These are phyloP conservation scores for Aeoliscus strigatus DNA, from an alignment of 2,797 vertebrate genomes.

Conservation along the genomic window DNA sequence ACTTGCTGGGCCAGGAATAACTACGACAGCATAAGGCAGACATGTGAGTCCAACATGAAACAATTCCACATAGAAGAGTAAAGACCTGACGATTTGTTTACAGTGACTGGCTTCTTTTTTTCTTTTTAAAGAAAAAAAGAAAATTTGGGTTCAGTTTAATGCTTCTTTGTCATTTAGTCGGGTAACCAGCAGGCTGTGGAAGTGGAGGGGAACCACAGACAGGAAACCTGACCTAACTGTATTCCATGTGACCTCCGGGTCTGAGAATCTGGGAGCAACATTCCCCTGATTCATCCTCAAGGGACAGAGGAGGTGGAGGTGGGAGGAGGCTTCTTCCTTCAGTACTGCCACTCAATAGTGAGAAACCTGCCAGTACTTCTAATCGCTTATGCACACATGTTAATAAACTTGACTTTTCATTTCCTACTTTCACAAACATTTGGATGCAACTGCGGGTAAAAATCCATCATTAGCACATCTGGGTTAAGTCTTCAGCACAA, in stretches of 20 bases:
- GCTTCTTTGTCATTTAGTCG: conserved; percentile 57
- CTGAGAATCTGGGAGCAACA: conserved; percentile 57
- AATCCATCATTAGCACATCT: too few species aligned
- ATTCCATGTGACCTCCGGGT: conserved; percentile 64
- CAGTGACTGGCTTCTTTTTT: conserved; percentile 24
- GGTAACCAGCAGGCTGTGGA: conserved; percentile 49
- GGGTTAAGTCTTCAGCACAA: too few species aligned
- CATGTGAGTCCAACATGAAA: conserved; percentile 9
- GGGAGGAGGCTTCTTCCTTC: conserved; percentile 16
- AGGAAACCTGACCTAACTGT: conserved; percentile 67
- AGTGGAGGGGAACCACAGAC: conserved; percentile 30
- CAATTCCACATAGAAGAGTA: conserved; percentile 22
- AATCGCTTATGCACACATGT: too few species aligned
- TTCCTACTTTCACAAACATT: too few species aligned
- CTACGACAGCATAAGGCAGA: conserved; percentile 8
- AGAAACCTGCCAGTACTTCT: too few species aligned
- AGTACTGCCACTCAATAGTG: too few species aligned
- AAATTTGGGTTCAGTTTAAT: conserved; percentile 67
- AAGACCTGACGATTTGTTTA: conserved; percentile 16
- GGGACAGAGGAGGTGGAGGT: conserved; percentile 11
- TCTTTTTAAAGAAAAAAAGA: conserved; percentile 20
- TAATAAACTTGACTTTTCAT: too few species aligned
- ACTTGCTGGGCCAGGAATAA: conserved; percentile 28
- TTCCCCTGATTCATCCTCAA: conserved; percentile 62
- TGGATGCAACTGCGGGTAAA: too few species aligned